These are phyloP conservation scores for Nibea coibor DNA, from an alignment of 2,113 vertebrate species.

Conservation along the genomic window DNA sequence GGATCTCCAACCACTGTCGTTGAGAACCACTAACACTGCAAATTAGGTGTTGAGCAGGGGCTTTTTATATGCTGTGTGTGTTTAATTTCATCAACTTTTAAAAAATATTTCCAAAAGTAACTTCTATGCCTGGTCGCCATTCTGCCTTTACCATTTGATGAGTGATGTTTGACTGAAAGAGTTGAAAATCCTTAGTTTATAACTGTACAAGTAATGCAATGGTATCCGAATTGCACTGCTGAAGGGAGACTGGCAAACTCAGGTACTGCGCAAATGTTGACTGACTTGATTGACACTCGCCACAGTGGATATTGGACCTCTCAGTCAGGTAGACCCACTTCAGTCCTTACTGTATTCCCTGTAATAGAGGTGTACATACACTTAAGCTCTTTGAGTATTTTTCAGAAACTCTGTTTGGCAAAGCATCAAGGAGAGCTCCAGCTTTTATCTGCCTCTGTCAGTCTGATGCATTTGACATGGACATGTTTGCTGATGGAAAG, in stretches of 20 bases:
- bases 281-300: background rate
- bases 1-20: no score
- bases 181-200: no score
- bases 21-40: no score
- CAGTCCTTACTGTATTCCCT: background rate
- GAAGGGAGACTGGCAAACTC: background rate
- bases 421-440: background rate
- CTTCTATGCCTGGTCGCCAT: no score
- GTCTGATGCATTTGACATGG: slow-evolving; percentile 26
- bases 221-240: no score
- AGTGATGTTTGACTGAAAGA: no score
- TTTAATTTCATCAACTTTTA: no score
- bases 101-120: no score
- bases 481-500: slow-evolving; percentile 20
- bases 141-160: no score
- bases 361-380: background rate
- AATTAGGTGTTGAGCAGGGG: no score
- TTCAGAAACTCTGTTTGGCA: background rate
- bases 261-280: background rate
- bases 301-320: background rate
- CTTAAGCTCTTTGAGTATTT: background rate
- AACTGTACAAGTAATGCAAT: background rate
- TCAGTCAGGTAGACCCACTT: background rate
- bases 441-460: slow-evolving; percentile 9
- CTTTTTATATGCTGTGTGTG: no score